Conservation (phyloP, 2,888 invertebrate species). For the Phrixothrix hirtus region DNA sequence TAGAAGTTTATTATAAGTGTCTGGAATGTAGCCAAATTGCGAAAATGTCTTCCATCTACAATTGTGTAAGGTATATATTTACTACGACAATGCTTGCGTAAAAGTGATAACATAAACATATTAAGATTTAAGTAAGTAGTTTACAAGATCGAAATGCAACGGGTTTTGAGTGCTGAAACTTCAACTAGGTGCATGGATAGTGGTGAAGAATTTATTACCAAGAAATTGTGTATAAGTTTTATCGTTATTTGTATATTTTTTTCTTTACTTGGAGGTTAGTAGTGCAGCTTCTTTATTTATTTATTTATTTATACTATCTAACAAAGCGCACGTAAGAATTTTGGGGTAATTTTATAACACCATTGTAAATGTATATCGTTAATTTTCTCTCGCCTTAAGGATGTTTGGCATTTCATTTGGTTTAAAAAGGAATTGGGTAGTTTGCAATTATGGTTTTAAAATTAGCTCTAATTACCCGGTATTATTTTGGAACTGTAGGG, state of each 20-base stretch:
- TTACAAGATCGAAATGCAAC: constrained; percentile 57
- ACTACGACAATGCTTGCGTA: neutral
- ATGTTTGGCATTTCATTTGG: neutral
- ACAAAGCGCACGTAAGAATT: no score
- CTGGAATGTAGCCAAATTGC: no score
- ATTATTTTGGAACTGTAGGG: no score
- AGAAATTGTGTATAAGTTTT: constrained; percentile 57
- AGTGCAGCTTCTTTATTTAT: no score
- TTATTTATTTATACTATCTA: no score
- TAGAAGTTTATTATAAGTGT: no score
- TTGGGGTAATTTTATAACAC: neutral
- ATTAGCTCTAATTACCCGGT: no score
- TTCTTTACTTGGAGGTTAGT: constrained; percentile 54
- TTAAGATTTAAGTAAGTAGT: no score
- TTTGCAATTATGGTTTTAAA: no score
- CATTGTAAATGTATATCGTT: neutral
- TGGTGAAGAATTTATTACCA: constrained; percentile 55
- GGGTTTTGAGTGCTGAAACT: constrained; percentile 57
- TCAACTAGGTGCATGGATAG: constrained; percentile 45
- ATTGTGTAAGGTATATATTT: neutral
- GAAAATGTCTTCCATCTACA: neutral
- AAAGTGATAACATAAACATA: neutral
- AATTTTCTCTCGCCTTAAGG: neutral
- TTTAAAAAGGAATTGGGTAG: no score
- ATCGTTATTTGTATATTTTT: constrained; percentile 57